phyloP scores from a whole-genome alignment of 2,888 invertebrate species.

The Leucania comma region DNA sequence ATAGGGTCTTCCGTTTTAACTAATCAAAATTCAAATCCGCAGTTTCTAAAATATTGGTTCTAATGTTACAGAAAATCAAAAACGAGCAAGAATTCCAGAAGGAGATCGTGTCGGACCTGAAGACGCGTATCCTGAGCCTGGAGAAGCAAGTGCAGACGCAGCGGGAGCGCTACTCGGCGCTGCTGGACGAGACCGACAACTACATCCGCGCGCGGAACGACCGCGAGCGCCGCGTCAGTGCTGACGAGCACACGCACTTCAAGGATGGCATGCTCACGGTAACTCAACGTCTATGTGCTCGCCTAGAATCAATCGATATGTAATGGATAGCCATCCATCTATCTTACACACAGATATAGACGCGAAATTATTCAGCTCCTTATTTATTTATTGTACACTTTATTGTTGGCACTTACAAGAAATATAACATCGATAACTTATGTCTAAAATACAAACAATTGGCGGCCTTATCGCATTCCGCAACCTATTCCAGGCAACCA shows the following conservation, averaged over 20 bases:
- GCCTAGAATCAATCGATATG: too few species aligned
- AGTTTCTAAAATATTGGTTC: not conserved
- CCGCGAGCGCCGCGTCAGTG: slow-evolving; percentile 77
- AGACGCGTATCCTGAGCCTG: slow-evolving; percentile 82
- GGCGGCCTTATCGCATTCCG: too few species aligned
- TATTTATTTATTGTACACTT: too few species aligned
- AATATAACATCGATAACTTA: too few species aligned
- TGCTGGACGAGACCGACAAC: slow-evolving; percentile 95
- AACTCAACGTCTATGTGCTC: slow-evolving; percentile 33
- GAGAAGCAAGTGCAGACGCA: slow-evolving; percentile 95
- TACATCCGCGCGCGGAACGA: slow-evolving; percentile 91
- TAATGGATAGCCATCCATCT: too few species aligned
- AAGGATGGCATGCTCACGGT: slow-evolving; percentile 79
- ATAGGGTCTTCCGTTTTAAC: too few species aligned
- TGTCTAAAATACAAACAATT: too few species aligned
- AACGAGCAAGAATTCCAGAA: slow-evolving; percentile 83
- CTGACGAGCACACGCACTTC: slow-evolving; percentile 75
- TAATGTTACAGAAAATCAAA: slow-evolving; percentile 78
- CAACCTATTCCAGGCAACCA: too few species aligned
- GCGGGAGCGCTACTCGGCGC: slow-evolving; percentile 94
- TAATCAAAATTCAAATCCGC: too few species aligned
- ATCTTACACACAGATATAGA: too few species aligned
- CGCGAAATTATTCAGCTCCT: too few species aligned
- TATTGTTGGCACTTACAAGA: too few species aligned
- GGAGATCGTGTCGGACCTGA: slow-evolving; percentile 80